Percentiles rank a stretch among this genome's conserved stretches.
These are phyloP conservation scores for Callyntrura sp. DNA, from an alignment of 2,888 invertebrate species.

Conservation along the genomic window DNA sequence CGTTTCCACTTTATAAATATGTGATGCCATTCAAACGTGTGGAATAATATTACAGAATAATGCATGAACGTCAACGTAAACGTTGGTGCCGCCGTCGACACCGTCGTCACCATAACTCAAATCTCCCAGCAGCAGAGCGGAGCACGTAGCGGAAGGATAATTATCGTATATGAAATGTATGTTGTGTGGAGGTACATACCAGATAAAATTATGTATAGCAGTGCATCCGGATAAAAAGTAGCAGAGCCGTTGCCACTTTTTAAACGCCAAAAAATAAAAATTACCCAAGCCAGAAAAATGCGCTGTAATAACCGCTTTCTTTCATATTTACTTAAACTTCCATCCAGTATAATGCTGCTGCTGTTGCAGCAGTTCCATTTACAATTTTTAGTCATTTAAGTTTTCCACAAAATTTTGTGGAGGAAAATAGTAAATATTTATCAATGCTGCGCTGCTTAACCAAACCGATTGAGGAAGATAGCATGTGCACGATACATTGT, in stretches of 20 bases:
- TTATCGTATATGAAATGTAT: not conserved
- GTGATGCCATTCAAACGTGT: slow-evolving; percentile 19
- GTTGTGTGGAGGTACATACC: not conserved
- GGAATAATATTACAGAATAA: slow-evolving; percentile 15
- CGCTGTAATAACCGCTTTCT: not conserved
- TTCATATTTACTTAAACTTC: not conserved
- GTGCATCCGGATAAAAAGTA: slow-evolving; percentile 20
- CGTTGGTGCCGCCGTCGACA: not conserved
- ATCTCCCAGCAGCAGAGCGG: too few relatives aligned
- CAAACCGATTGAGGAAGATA: too few relatives aligned
- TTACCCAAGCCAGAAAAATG: not conserved
- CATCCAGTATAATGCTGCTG: too few relatives aligned
- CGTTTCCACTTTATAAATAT: not conserved
- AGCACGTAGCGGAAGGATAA: not conserved
- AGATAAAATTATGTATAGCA: slow-evolving; percentile 30
- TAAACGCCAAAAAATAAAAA: not conserved
- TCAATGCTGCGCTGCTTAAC: not conserved
- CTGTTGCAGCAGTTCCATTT: too few relatives aligned
- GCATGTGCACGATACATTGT: too few relatives aligned
- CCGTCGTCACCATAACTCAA: too few relatives aligned
- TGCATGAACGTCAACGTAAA: slow-evolving; percentile 6
- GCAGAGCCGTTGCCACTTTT: slow-evolving; percentile 7
- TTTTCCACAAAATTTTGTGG: too few relatives aligned
- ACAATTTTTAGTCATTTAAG: too few relatives aligned
- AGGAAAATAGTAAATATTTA: slow-evolving; percentile 29